Evolutionary conservation across 2,797 vertebrate species (phyloP), one percentile per base, ranked within the genome.

Genomic region (Gobionotothen gibberifrons): DNA sequence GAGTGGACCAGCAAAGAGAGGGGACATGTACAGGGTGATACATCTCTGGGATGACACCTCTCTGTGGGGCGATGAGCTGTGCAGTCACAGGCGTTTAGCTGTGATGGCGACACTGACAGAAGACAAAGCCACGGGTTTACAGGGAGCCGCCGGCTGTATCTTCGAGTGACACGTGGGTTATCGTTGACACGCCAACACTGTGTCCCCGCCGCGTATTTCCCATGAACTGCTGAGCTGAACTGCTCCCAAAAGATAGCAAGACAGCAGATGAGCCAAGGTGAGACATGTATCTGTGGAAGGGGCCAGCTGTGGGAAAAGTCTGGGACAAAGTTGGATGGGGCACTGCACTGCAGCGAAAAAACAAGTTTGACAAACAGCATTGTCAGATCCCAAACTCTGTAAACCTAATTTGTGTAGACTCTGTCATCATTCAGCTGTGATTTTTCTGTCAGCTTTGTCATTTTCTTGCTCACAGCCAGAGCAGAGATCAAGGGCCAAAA

Each of bases 81-180:
- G 94, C 94, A 93, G 91, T 94, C 94, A 89, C 85, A 92, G 94
- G 91, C 94, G 89, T 95, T 95, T 95, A 94, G 93, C 91, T 90
- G 91, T 90, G 92, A 89, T 90, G 90, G 94, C 90, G 94, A 94
- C 94, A 83, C 93, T 95, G 96, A 96, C 94, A 95, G 94, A 95
- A 96, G 93, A 94, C 95, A 96, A 96, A 94, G 89, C 80, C 71
- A 3, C 17, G 10, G 51, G 26, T 69, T 77, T 64, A 48, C 48
- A 2, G 19, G 57, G 57, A 81, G 83, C 79, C 55, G 73, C 81
- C 52, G 75, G 55, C 69, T 0, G 63, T 93, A 92, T 92, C 90
- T 89, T 0, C 19, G 56, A 79, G 71, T 81, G 88, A 87, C 78
- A 93, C 89, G 85, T 64, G 87, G 93, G 91, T 95, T 97, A 96